These are phyloP conservation scores for Struthidea cinerea DNA, from an alignment of 2,113 vertebrate species.

Conservation along the genomic window DNA sequence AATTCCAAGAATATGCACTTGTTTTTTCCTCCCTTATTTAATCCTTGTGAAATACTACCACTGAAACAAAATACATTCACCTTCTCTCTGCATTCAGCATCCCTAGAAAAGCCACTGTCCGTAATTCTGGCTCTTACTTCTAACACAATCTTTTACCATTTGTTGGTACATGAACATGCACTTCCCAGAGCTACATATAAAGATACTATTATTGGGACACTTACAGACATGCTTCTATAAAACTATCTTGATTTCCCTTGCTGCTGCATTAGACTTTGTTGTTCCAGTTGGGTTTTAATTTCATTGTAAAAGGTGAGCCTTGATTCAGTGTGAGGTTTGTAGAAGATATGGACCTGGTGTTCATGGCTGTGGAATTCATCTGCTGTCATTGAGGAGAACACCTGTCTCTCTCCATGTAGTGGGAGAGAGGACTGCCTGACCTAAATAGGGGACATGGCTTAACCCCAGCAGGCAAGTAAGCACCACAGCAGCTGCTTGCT, in stretches of 20 bases:
- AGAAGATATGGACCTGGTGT: background rate
- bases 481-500: background rate
- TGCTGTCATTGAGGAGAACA: background rate
- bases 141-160: background rate
- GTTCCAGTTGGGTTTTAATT: background rate
- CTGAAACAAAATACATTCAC: background rate
- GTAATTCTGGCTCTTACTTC: background rate
- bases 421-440: background rate
- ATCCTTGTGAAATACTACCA: background rate
- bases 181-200: background rate
- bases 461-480: background rate
- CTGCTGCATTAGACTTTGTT: background rate
- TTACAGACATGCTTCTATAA: background rate
- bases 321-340: background rate
- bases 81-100: background rate
- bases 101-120: background rate
- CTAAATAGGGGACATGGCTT: background rate
- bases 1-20: background rate
- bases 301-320: background rate
- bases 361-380: background rate
- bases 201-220: background rate
- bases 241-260: background rate
- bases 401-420: fast-evolving
- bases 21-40: background rate
- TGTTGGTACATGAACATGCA: background rate